Base-by-base conservation (phyloP, 1,140 invertebrate genomes). In the Arion vulgaris region DNA sequence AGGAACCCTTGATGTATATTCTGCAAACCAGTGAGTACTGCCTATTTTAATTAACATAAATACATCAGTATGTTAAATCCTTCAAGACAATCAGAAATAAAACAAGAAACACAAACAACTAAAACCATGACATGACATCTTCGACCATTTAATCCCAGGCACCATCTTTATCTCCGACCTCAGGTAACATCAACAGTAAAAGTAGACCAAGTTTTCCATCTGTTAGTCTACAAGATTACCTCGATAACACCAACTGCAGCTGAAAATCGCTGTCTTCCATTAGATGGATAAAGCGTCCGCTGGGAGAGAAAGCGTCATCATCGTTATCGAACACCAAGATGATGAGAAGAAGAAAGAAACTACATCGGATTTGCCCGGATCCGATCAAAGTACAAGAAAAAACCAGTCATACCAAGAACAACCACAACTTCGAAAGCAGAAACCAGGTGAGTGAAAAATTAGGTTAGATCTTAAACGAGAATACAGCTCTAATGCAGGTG, bases 41-140 rank as follows among this genome's bases (percentile, higher is more conserved):
- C 89, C 49, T 85, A 87, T 76, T 83, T 89, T 41, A 88, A n/a
- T n/a, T n/a, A 89, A 84, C 84, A 85, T 78, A 84, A 86, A 66
- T 81, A 87, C 69, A 88, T 90, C 80, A 89, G 81, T 75, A 89
- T 90, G 89, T 86, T 82, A 39, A 80, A 26, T 38, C 51, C 76
- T 89, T 89, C 87, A 75, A 32, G 77, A 51, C 4, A 39, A 9
- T 26, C 83, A 75, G 84, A 79, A 26, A 36, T 76, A 41, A n/a
- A 49, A 36, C 41, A 80, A 75, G 69, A 80, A 79, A 81, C 82
- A 53, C 82, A 36, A 15, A 45, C 79, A 9, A 72, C 28, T 38
- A 51, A 66, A 73, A 84, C 75, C 45, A n/a, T 34, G 36, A 32
- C 32, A 53, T 45, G 32, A 68, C 34, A 36, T 69, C 66, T 57